A percentile compares a stretch with the other conserved stretches of the same genome.
These are phyloP conservation scores for Leptopilina syphax DNA, from an alignment of 2,888 invertebrate species.

Conservation along the genomic window DNA sequence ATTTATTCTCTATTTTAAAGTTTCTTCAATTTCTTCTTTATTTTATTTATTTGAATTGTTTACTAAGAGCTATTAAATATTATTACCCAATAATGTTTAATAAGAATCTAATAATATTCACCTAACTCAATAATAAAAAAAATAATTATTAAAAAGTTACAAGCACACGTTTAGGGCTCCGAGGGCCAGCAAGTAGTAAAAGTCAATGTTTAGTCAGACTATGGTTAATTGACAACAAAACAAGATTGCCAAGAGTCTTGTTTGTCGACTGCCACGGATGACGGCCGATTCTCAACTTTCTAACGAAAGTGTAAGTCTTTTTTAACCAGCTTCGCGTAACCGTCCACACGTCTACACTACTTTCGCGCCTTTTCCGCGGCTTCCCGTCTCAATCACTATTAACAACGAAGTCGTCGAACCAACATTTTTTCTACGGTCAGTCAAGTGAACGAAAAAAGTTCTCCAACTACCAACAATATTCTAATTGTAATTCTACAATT, in stretches of 20 bases:
- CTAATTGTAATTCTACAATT: too few relatives aligned
- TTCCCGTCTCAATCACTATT: conserved; percentile 58
- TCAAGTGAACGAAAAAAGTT: background rate
- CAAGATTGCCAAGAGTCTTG: conserved; percentile 8
- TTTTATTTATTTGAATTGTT: too few relatives aligned
- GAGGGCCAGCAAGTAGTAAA: conserved; percentile 15
- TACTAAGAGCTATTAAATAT: too few relatives aligned
- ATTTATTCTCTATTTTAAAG: too few relatives aligned
- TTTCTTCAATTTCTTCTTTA: too few relatives aligned
- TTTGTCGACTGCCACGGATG: conserved; percentile 65
- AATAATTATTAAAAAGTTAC: too few relatives aligned
- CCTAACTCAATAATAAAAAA: too few relatives aligned
- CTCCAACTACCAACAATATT: background rate
- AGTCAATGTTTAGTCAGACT: conserved; percentile 10
- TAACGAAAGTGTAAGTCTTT: conserved; percentile 76
- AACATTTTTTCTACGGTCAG: background rate
- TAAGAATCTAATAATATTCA: too few relatives aligned
- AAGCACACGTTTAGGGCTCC: background rate
- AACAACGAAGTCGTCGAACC: background rate
- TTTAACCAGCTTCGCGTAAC: conserved; percentile 61
- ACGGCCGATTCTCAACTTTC: conserved; percentile 73
- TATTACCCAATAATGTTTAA: too few relatives aligned
- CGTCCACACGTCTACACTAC: conserved; percentile 54
- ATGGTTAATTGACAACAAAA: conserved; percentile 6
- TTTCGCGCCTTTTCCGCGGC: conserved; percentile 71